Conservation (phyloP, 2,888 invertebrate species). For the Aelia acuminata region DNA sequence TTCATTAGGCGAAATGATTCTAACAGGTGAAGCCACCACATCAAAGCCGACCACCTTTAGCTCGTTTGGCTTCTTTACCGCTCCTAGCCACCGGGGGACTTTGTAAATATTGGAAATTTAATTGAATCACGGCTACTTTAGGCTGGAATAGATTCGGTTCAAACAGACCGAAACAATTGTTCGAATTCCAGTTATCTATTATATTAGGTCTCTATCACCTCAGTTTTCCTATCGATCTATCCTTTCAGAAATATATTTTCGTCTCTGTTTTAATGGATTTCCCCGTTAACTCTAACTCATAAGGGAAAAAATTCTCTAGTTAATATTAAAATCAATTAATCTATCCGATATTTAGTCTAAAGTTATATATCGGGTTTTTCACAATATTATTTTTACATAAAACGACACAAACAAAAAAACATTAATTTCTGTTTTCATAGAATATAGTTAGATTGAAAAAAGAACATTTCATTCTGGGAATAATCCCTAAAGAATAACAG, state of each 20-base stretch:
- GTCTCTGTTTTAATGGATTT: too few species aligned
- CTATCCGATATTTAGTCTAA: too few species aligned
- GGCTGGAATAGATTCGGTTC: neutral
- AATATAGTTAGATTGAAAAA: too few species aligned
- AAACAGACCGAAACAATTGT: neutral
- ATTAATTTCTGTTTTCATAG: too few species aligned
- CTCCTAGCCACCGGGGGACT: neutral
- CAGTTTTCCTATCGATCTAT: neutral
- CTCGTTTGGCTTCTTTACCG: constrained; percentile 43
- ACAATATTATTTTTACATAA: too few species aligned
- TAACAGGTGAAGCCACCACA: constrained; percentile 58
- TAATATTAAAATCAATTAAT: too few species aligned
- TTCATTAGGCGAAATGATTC: constrained; percentile 50
- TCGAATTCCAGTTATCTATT: neutral
- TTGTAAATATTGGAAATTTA: neutral
- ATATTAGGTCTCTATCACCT: neutral
- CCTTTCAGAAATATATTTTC: neutral
- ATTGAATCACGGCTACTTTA: constrained; percentile 13
- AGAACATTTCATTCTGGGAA: too few species aligned
- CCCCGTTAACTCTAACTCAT: too few species aligned
- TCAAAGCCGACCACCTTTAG: constrained; percentile 49
- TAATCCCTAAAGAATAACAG: too few species aligned
- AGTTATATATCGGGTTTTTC: too few species aligned
- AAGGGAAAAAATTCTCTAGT: too few species aligned
- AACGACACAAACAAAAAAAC: too few species aligned